Evolutionary conservation across 2,113 vertebrate species (phyloP), one percentile per base, ranked within the genome.

Genomic region (Seriola dumerili): DNA sequence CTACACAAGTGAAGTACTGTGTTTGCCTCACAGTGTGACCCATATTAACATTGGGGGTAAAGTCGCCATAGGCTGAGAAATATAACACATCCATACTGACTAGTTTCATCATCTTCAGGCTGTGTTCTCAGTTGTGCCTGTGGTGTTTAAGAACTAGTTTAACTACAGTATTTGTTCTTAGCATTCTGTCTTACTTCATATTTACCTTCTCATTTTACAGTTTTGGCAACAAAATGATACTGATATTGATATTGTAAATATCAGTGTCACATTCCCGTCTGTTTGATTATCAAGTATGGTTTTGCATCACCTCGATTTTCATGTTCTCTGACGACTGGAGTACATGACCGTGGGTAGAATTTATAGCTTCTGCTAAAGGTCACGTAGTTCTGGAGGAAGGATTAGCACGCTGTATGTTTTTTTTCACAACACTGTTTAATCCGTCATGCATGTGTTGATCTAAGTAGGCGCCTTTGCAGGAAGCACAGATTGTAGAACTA

Each of bases 1-100:
- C 55, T 23, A n/a, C 38, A 83, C 62, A 74, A 40, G 65, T 66
- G 69, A n/a, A 73, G 72, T 34, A 46, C 72, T 87, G 62, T 78
- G 48, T 84, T 65, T 65, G 70, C 57, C 48, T 42, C n/a, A n/a
- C 48, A 29, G 62, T 72, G 69, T 16, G 46, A 64, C 74, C 58
- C 23, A 84, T 73, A 46, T 80, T 80, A 85, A 81, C 82, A 86
- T 4, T 69, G 69, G 72, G 64, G 71, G 88, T 44, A 80, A 80
- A 84, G 23, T 68, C 74, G 78, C 81, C 74, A 83, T 90, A 54
- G 90, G 67, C 36, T 87, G 87, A 89, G 86, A 94, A 94, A 94
- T 94, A 80, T 88, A 89, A 87, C 92, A 93, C 85, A 83, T 71
- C 36, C 86, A 58, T 78, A 86, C 70, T 11, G 86, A 76, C 76